Evolutionary conservation across 2,113 vertebrate genomes (phyloP).

Genomic region (Anas platyrhynchos): DNA sequence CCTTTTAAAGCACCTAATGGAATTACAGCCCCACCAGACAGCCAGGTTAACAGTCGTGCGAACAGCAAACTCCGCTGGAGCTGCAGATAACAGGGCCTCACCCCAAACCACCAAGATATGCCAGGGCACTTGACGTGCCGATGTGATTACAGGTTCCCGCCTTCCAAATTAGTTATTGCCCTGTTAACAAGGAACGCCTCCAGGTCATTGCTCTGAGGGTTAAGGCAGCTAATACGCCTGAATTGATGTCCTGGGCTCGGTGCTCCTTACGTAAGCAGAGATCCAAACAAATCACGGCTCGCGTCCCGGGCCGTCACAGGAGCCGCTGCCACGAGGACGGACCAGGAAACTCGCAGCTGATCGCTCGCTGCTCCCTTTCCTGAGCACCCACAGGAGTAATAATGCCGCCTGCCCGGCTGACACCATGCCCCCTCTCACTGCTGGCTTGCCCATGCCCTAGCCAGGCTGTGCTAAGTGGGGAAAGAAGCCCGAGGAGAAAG

Average conservation of each 20-base stretch:
- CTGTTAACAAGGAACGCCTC: background rate
- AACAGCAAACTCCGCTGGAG: background rate
- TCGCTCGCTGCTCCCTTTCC: background rate
- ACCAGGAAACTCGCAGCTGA: background rate
- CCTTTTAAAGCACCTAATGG: slow-evolving; percentile 50
- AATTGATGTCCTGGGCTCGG: background rate
- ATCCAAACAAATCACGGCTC: slow-evolving; percentile 8
- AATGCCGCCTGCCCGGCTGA: background rate
- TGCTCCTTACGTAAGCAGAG: background rate
- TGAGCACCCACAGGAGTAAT: background rate
- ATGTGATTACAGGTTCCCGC: background rate
- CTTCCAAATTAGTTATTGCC: background rate
- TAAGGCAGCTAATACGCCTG: background rate
- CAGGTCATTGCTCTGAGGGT: slow-evolving; percentile 23
- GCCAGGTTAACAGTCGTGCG: background rate
- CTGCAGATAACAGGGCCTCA: background rate
- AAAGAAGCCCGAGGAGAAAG: fast-evolving
- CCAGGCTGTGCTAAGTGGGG: fast-evolving
- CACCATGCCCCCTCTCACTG: too few species aligned
- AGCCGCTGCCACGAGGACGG: fast-evolving
- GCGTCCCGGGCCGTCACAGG: background rate
- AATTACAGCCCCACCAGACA: slow-evolving; percentile 23
- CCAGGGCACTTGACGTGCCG: background rate
- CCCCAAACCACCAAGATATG: background rate
- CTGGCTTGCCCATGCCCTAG: background rate